A percentile compares a stretch with the other conserved stretches of the same genome.
phyloP scores from a whole-genome alignment of 2,797 vertebrate genomes.

The Coreius guichenoti region DNA sequence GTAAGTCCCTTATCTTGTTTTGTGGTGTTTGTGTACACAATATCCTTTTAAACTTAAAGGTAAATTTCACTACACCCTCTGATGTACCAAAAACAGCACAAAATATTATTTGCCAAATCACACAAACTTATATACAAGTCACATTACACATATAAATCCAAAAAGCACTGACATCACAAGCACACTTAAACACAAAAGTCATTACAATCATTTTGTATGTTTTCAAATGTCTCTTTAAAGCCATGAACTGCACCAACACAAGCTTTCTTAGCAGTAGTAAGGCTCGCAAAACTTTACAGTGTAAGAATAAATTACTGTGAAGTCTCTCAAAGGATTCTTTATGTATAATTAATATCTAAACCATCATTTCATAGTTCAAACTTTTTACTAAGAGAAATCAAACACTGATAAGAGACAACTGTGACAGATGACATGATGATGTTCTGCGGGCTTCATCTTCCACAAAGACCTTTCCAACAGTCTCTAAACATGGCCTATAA shows the following conservation, averaged over 20 bases:
- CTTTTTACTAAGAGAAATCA: conserved; percentile 12
- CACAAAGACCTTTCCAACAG: conserved; percentile 16
- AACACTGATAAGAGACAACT: conserved; percentile 50
- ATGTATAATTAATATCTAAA: conserved; percentile 31
- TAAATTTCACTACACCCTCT: conserved; percentile 77
- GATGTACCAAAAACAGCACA: conserved; percentile 75
- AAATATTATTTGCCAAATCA: conserved; percentile 78
- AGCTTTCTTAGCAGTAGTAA: conserved; percentile 73
- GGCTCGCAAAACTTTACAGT: conserved; percentile 77
- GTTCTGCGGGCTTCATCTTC: conserved; percentile 15
- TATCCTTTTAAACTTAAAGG: conserved; percentile 65
- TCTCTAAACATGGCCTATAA: conserved; percentile 2
- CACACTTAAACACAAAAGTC: conserved; percentile 81
- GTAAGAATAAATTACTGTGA: conserved; percentile 70
- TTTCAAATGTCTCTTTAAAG: conserved; percentile 52
- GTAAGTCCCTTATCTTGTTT: conserved; percentile 33
- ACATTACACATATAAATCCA: conserved; percentile 80
- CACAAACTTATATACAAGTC: conserved; percentile 85
- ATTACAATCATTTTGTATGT: conserved; percentile 74
- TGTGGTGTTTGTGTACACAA: conserved; percentile 73
- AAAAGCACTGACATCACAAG: conserved; percentile 85
- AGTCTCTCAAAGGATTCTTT: conserved; percentile 56
- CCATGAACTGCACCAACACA: conserved; percentile 67
- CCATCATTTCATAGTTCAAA: conserved; percentile 5
- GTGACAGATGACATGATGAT: conserved; percentile 14